Conservation (phyloP, 2,888 invertebrate species). For the Sepioteuthis lessoniana region DNA sequence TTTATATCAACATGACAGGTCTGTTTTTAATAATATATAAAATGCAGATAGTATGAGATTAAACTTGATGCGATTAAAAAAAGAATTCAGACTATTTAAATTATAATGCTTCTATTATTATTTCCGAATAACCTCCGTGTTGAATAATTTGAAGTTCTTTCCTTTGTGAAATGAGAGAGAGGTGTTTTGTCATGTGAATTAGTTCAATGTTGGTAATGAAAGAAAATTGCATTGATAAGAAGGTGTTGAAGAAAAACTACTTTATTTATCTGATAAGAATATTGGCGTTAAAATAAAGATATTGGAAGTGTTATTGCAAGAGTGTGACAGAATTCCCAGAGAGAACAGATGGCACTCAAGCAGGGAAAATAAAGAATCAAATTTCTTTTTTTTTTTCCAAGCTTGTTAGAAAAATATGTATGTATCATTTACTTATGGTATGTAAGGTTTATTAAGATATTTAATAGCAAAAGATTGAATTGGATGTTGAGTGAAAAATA, state of each 20-base stretch:
- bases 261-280: not conserved
- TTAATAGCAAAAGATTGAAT: no score
- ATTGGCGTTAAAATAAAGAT: constrained; percentile 5
- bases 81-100: not conserved
- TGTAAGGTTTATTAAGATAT: no score
- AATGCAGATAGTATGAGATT: not conserved
- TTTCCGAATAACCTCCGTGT: not conserved
- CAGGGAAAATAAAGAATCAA: not conserved
- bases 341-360: not conserved
- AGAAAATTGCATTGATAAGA: constrained; percentile 18
- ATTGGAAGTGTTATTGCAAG: not conserved
- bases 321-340: not conserved
- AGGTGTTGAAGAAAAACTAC: not conserved
- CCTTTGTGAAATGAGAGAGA: not conserved
- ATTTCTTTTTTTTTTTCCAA: not conserved
- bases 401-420: not conserved
- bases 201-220: not conserved
- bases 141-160: not conserved
- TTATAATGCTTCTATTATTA: not conserved
- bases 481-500: no score
- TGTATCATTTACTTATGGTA: no score
- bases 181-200: constrained; percentile 11
- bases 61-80: not conserved
- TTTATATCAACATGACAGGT: no score
- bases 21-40: no score